Evolutionary conservation across 2,888 invertebrate species (phyloP).

Genomic region (Drosophila bunnanda): DNA sequence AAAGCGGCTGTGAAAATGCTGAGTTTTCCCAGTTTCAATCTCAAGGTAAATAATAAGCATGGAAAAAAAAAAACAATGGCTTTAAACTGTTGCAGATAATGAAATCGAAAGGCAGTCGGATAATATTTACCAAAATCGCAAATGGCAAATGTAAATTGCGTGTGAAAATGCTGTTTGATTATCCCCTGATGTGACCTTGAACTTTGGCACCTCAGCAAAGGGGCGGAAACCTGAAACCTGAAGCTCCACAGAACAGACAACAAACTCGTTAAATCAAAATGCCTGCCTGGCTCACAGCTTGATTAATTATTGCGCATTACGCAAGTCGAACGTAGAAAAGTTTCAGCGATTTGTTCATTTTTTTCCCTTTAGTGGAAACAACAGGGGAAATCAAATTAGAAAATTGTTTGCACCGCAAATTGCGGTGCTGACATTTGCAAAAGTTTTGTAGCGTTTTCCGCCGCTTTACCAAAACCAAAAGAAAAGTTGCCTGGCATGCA

Average conservation of each 20-base stretch:
- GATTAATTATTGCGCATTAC: slow-evolving; percentile 72
- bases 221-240: slow-evolving; percentile 4
- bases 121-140: slow-evolving; percentile 13
- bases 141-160: slow-evolving; percentile 66
- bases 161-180: slow-evolving; percentile 74
- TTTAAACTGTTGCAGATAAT: slow-evolving; percentile 38
- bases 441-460: slow-evolving; percentile 46
- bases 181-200: slow-evolving; percentile 73
- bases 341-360: slow-evolving; percentile 9
- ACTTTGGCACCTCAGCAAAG: slow-evolving; percentile 56
- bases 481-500: slow-evolving; percentile 42
- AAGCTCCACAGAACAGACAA: slow-evolving; percentile 18
- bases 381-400: slow-evolving; percentile 59
- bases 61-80: slow-evolving; percentile 5
- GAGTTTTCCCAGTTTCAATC: slow-evolving; percentile 43
- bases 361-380: background rate
- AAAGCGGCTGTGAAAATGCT: slow-evolving; percentile 71
- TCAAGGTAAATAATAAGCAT: slow-evolving; percentile 11
- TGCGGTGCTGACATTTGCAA: slow-evolving; percentile 70
- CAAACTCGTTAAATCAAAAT: slow-evolving; percentile 56
- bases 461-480: background rate
- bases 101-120: slow-evolving; percentile 69
- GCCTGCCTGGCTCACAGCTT: slow-evolving; percentile 26
- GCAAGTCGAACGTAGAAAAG: slow-evolving; percentile 41
- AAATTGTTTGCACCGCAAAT: slow-evolving; percentile 62